Conservation (phyloP, 2,888 invertebrate genomes). For the Cerastis leucographa region DNA sequence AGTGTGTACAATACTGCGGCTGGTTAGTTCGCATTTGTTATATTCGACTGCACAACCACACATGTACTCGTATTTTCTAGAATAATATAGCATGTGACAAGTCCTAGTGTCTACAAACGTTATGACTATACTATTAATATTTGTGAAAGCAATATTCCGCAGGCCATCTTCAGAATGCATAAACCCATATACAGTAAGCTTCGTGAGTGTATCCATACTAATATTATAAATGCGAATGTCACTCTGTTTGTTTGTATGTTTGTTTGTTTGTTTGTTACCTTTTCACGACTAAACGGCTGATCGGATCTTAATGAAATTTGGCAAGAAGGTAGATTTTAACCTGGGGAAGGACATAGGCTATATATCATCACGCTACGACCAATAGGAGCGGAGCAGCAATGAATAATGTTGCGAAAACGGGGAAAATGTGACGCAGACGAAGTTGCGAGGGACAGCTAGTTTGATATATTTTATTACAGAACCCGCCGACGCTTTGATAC, state of each 20-base stretch:
- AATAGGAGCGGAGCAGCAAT: no score
- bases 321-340: no score
- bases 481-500: constrained; percentile 30
- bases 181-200: constrained; percentile 57
- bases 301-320: no score
- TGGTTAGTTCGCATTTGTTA: constrained; percentile 39
- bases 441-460: no score
- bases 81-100: constrained; percentile 19
- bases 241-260: no score
- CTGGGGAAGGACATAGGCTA: no score
- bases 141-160: constrained; percentile 41
- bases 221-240: no score
- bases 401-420: no score
- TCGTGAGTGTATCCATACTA: constrained; percentile 33
- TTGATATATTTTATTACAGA: constrained; percentile 54
- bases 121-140: constrained; percentile 32
- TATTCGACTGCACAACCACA: constrained; percentile 29
- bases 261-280: no score
- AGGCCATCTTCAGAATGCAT: constrained; percentile 44
- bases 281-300: no score
- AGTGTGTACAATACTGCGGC: constrained; percentile 63
- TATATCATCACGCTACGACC: no score
- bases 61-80: not conserved
- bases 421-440: no score
- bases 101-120: constrained; percentile 5